Base-by-base conservation (phyloP, 2,888 invertebrate species). In the Lomographa bimaculata region DNA sequence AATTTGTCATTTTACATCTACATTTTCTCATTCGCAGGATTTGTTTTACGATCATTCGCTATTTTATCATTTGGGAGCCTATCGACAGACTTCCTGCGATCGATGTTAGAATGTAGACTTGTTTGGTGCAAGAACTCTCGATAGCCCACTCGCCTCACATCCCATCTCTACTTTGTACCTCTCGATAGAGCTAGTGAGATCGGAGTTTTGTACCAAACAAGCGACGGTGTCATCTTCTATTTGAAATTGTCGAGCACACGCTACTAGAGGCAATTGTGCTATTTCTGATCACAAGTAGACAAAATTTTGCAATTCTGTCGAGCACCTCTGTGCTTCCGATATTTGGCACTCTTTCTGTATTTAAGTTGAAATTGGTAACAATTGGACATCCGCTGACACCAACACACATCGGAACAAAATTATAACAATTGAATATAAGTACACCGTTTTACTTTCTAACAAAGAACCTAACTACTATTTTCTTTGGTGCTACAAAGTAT, bases 41-140 rank as follows among this genome's bases (percentile, higher is more conserved):
- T 64, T 64, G n/a, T 60, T 60, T 61, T 62, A 49, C 34, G 49
- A 65, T 70, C 77, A 75, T 77, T 70, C 65, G 84, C 82, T 79
- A 79, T 64, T 84, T 85, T 86, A 86, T 86, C 86, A 85, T 87
- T 87, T 87, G 78, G 84, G 79, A 79, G 86, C 86, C 85, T 77
- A 56, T 58, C 62, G 67, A 73, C 68, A 56, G 70, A 77, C 64
- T 73, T 78, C 72, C 71, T 79, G 10, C 27, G 64, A 72, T 86
- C 77, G 76, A 78, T 83, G 86, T 84, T 83, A 82, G 80, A 68
- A 60, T 47, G 66, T 60, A 57, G 55, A 32, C 65, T 69, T 58
- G 80, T 56, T 65, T 63, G 75, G 74, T 54, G 75, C 70, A 60
- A 55, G 57, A 55, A 60, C 38, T 34, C 38, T 25, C 43, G 32